Base-by-base conservation (phyloP, 2,888 invertebrate genomes). In the Nomada hirtipes region DNA sequence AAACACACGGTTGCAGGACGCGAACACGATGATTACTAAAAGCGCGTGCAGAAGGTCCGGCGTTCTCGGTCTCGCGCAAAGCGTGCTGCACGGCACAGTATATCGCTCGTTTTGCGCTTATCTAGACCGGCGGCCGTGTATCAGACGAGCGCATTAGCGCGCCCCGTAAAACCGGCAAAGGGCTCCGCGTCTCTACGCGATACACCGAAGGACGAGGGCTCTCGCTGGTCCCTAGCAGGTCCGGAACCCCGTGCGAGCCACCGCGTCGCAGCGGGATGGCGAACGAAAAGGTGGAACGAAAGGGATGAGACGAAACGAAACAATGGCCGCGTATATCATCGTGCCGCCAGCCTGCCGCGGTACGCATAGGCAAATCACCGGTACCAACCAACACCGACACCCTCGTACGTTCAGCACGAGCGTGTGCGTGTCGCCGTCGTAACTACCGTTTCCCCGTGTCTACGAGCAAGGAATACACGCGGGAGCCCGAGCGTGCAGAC, bases 261-360 rank as follows among this genome's bases (percentile, higher is more conserved):
- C 53, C 52, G 42, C 44, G 47, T 42, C 50, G 83, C 29, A 23
- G n/a, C 26, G 13, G 70, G 4, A 26, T 76, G 52, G 20, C 26
- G 23, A 15, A n/a, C 13, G 67, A 57, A 53, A 76, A 61, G 65
- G 72, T 53, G 64, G 69, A 74, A 73, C 53, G 68, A 60, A 57
- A 76, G 81, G 84, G 75, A 76, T 83, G 86, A 84, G 69, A 36
- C 47, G 47, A 47, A 69, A 61, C 84, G 88, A 92, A 89, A 93
- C 93, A 93, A 93, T 93, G 92, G 93, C 89, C 92, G 91, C 92
- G 92, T 93, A 93, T 93, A 93, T 93, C 93, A 93, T 93, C 93
- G 90, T 90, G 93, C 91, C 90, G 90, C 90, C 90, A 89, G 91
- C 85, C 89, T 91, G 91, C 91, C 86, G 91, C 90, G 87, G 91